Evolutionary conservation across 2,888 invertebrate genomes (phyloP).

Genomic region (Patella ulyssiponensis): DNA sequence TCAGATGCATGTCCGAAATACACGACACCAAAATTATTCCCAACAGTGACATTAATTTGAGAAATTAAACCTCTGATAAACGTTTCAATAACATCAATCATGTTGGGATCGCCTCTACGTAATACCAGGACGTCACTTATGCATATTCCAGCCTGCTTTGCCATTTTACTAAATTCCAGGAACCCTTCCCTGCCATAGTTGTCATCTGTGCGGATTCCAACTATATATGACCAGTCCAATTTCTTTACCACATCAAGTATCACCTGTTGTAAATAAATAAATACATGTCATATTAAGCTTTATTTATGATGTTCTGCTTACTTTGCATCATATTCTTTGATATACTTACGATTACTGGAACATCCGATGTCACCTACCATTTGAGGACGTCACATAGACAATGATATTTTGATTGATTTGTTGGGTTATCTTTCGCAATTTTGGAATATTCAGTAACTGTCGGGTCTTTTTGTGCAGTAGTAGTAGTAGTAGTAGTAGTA

Average conservation of each 20-base stretch:
- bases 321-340: too few species aligned
- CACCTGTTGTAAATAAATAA: conserved; percentile 32
- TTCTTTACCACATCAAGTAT: conserved; percentile 36
- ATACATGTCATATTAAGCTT: too few species aligned
- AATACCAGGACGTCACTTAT: neutral
- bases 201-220: conserved; percentile 43
- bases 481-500: too few species aligned
- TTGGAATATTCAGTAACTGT: too few species aligned
- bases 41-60: conserved; percentile 5
- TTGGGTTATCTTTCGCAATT: too few species aligned
- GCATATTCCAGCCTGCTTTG: conserved; percentile 16
- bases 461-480: too few species aligned
- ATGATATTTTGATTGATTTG: too few species aligned
- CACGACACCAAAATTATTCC: conserved; percentile 15
- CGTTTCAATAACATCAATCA: neutral
- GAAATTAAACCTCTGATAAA: neutral
- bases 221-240: conserved; percentile 46
- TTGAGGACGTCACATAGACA: too few species aligned
- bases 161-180: conserved; percentile 22
- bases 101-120: neutral
- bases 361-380: too few species aligned
- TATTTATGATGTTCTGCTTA: too few species aligned
- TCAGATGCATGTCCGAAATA: conserved; percentile 23
- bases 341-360: too few species aligned
- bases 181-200: conserved; percentile 34